Percentiles rank a stretch among this genome's conserved stretches.
Conservation (phyloP, 2,888 invertebrate genomes). For the Nesidiocoris tenuis region DNA sequence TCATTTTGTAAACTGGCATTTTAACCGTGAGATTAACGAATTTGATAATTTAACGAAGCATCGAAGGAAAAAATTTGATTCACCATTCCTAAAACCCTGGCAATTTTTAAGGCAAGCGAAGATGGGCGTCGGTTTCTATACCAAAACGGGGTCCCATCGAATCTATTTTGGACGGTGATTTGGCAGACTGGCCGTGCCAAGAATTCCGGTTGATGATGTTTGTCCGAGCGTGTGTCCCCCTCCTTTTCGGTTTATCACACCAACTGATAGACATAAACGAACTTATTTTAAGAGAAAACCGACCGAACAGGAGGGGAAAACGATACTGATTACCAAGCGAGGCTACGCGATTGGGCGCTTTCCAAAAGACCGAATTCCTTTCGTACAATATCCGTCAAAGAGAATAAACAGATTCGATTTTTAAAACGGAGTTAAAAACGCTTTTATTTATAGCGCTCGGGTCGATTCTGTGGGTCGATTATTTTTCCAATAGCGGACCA, state of each 20-base stretch:
- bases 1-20: too few species aligned
- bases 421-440: too few species aligned
- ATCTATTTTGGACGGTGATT: conserved; percentile 32
- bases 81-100: too few species aligned
- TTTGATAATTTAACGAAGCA: too few species aligned
- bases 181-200: conserved; percentile 27
- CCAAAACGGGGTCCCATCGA: not conserved
- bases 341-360: not conserved
- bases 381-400: not conserved
- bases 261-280: conserved; percentile 10
- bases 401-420: not conserved
- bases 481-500: too few species aligned
- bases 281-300: conserved; percentile 9
- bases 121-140: not conserved
- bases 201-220: conserved; percentile 33
- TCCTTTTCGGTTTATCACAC: not conserved
- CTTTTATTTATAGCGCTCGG: too few species aligned
- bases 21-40: too few species aligned
- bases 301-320: not conserved
- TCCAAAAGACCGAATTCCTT: not conserved
- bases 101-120: too few species aligned
- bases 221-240: conserved; percentile 29
- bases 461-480: too few species aligned
- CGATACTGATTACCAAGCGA: not conserved
- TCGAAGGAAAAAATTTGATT: too few species aligned